These are phyloP conservation scores for Orthosia incerta DNA, from an alignment of 2,888 invertebrate species.

Conservation along the genomic window DNA sequence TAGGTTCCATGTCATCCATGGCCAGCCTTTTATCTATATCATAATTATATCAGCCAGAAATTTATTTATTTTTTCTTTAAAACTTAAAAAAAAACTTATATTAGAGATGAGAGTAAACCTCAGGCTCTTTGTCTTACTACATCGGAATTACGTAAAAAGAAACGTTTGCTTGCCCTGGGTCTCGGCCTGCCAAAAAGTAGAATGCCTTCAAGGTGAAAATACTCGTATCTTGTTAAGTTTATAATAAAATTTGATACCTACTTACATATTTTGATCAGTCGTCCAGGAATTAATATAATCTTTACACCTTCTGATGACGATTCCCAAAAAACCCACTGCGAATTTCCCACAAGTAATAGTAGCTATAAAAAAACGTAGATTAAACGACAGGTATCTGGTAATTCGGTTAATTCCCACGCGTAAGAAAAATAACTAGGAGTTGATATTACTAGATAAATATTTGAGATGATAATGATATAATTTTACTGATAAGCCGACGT, in stretches of 20 bases:
- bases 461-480: slow-evolving; percentile 76
- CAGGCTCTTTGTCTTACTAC: no score
- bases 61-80: no score
- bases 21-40: background rate
- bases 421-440: slow-evolving; percentile 63
- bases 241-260: no score
- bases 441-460: slow-evolving; percentile 75
- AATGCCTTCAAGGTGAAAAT: background rate
- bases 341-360: slow-evolving; percentile 53
- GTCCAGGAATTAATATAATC: slow-evolving; percentile 6
- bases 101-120: background rate
- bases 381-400: slow-evolving; percentile 53
- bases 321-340: slow-evolving; percentile 36
- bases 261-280: background rate
- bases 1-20: background rate
- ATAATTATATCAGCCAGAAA: background rate
- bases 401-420: slow-evolving; percentile 69
- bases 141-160: background rate
- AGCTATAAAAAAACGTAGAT: slow-evolving; percentile 45
- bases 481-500: slow-evolving; percentile 70
- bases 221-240: no score
- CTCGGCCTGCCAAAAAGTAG: background rate
- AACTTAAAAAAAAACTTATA: no score
- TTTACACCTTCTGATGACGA: background rate
- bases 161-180: background rate